phyloP scores from a whole-genome alignment of 2,888 invertebrate genomes.

The Papilio protenor region DNA sequence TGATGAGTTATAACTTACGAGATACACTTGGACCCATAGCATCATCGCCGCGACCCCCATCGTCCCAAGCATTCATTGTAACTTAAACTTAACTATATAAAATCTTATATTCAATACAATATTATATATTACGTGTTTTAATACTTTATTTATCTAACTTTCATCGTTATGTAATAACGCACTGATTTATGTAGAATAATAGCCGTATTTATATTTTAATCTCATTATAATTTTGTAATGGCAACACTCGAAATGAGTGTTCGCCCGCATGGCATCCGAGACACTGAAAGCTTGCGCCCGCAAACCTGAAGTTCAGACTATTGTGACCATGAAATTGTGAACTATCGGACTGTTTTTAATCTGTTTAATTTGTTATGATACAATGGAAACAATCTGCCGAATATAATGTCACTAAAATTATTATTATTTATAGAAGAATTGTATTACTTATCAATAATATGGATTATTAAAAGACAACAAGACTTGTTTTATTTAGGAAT shows the following conservation, averaged over 20 bases:
- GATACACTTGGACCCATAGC: slow-evolving; percentile 75
- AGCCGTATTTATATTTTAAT: neutral
- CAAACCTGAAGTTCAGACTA: slow-evolving; percentile 48
- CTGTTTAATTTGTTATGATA: too few species aligned
- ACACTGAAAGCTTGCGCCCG: slow-evolving; percentile 67
- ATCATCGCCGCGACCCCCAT: slow-evolving; percentile 63
- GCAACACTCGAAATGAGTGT: slow-evolving; percentile 48
- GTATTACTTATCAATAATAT: too few species aligned
- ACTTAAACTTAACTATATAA: slow-evolving; percentile 31
- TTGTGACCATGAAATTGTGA: slow-evolving; percentile 52
- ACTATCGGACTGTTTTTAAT: slow-evolving; percentile 33
- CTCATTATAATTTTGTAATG: neutral
- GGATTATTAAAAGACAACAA: too few species aligned
- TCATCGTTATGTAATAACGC: neutral
- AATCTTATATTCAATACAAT: neutral
- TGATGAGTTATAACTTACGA: slow-evolving; percentile 69
- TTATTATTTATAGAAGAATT: too few species aligned
- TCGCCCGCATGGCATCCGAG: slow-evolving; percentile 62
- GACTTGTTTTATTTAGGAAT: too few species aligned
- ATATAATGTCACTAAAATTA: too few species aligned
- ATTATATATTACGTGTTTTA: neutral
- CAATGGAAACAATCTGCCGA: too few species aligned
- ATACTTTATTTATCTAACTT: neutral
- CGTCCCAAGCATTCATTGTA: slow-evolving; percentile 74
- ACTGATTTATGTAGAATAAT: neutral